Conservation (phyloP, 2,888 invertebrate species). For the Dryomyza anilis region DNA sequence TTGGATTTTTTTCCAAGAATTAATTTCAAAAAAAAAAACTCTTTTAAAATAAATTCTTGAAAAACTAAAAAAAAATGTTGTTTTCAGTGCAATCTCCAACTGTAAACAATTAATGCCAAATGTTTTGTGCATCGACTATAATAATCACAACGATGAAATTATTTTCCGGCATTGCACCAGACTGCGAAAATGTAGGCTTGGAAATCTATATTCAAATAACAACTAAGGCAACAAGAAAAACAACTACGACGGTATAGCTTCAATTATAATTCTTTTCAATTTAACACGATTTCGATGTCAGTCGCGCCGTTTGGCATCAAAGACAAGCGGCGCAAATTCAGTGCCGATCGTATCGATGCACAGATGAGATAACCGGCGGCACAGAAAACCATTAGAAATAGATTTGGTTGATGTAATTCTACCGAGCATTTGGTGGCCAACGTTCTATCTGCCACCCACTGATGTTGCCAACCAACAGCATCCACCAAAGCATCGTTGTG, state of each 20-base stretch:
- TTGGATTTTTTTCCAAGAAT: too few relatives aligned
- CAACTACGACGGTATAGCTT: background rate
- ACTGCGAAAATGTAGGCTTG: background rate
- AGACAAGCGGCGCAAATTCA: background rate
- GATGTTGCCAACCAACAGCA: too few relatives aligned
- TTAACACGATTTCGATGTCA: slow-evolving; percentile 5
- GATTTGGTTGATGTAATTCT: background rate
- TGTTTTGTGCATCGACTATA: background rate
- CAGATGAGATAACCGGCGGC: background rate
- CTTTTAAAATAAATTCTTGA: too few relatives aligned
- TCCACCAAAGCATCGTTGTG: too few relatives aligned
- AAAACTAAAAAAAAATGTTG: too few relatives aligned
- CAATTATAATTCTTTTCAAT: slow-evolving; percentile 11
- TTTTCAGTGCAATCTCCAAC: too few relatives aligned
- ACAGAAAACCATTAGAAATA: background rate
- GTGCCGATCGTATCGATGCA: background rate
- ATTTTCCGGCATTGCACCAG: background rate
- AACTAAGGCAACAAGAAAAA: background rate
- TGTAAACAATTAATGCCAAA: too few relatives aligned
- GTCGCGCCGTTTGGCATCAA: too few relatives aligned
- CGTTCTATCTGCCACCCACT: too few relatives aligned
- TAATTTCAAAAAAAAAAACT: too few relatives aligned
- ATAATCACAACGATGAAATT: background rate
- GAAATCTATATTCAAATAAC: slow-evolving; percentile 1
- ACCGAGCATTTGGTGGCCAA: background rate